These are phyloP conservation scores for Leptinotarsa juncta DNA, from an alignment of 2,888 invertebrate species.

Conservation along the genomic window DNA sequence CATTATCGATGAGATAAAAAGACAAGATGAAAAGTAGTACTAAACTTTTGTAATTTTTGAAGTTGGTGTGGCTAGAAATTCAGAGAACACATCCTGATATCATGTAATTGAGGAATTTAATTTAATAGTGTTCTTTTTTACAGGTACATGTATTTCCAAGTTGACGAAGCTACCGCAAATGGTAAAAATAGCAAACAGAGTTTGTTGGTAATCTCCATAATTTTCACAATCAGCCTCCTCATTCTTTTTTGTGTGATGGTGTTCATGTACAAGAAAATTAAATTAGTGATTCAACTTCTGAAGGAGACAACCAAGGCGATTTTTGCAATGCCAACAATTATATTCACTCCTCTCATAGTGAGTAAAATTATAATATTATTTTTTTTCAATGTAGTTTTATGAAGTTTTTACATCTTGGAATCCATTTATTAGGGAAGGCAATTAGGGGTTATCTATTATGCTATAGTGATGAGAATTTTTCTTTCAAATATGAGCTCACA, in stretches of 20 bases:
- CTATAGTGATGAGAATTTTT: too few relatives aligned
- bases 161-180: not conserved
- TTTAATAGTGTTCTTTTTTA: constrained; percentile 19
- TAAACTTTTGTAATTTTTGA: too few relatives aligned
- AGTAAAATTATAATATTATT: constrained; percentile 48
- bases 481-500: too few relatives aligned
- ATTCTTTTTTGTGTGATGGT: constrained; percentile 39
- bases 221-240: constrained; percentile 43
- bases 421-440: too few relatives aligned
- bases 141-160: constrained; percentile 32
- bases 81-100: not conserved
- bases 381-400: not conserved
- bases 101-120: not conserved
- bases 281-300: constrained; percentile 69
- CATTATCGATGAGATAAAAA: too few relatives aligned
- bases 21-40: too few relatives aligned
- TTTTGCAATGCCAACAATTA: constrained; percentile 68
- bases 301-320: constrained; percentile 71
- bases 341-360: constrained; percentile 69
- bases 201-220: constrained; percentile 30
- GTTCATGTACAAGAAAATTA: constrained; percentile 61
- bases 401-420: too few relatives aligned
- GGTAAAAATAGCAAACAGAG: not conserved
- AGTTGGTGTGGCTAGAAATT: too few relatives aligned
- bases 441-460: too few relatives aligned